Base-by-base conservation (phyloP, 2,888 invertebrate genomes). In the Tiliacea aurago region DNA sequence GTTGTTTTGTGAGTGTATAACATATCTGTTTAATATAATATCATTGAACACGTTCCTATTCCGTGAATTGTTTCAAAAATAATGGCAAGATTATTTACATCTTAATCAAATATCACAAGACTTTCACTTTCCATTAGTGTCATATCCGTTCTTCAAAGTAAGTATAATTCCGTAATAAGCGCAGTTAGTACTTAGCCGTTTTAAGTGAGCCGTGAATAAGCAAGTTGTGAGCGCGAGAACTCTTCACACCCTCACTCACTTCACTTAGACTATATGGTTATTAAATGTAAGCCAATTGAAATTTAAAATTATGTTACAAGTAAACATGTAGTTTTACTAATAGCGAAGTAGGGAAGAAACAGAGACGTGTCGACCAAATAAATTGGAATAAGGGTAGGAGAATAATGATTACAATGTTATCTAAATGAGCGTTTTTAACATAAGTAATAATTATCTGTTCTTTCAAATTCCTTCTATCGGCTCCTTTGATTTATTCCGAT, bases 141-240 rank as follows among this genome's bases (percentile, higher is more conserved):
- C 28, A 33, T 41, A 41, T 20, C 51, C 45, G 4, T 23, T 53
- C 9, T 37, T 13, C 11, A 53, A 10, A 51, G 41, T 28, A 47
- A 64, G 58, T 59, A 45, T 61, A n/a, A 79, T 81, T 53, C 41
- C 15, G 43, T 70, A 59, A 66, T 66, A 61, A 72, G 69, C 66
- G 41, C 49, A 61, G 63, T 71, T 53, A 63, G 71, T 70, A 71
- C 72, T 74, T 45, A 47, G 67, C 45, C 18, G 20, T 23, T 45
- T 64, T 81, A 83, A 76, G 64, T 80, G 84, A 76, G 61, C 47
- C 76, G 76, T 72, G 76, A 80, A 80, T 73, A 81, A 78, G 65
- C 55, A 78, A 63, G 45, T 78, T 81, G 58, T 61, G 45, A 70
- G 75, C 53, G 28, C 37, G 68, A 72, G 70, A 37, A 65, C 69